Evolutionary conservation across 2,113 vertebrate genomes (phyloP).

Genomic region (Donacobius atricapilla): DNA sequence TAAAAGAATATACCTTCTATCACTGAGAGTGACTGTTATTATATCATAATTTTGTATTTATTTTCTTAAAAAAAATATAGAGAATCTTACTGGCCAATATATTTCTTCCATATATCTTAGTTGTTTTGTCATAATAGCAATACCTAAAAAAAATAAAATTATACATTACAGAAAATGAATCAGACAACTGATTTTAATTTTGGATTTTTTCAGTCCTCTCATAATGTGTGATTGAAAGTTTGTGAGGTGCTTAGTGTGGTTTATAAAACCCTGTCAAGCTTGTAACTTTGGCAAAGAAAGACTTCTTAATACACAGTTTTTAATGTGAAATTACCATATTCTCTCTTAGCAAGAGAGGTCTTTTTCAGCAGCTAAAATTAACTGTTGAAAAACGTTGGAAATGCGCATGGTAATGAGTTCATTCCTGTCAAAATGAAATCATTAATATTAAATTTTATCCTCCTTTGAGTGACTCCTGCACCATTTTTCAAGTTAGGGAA

Average conservation of each 20-base stretch:
- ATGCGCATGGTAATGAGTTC: conserved; percentile 63
- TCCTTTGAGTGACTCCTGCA: conserved; percentile 51
- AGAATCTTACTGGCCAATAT: not conserved
- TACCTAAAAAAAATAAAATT: not conserved
- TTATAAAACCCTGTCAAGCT: conserved; percentile 65
- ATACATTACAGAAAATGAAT: not conserved
- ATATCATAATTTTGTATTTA: not conserved
- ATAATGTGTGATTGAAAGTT: conserved; percentile 59
- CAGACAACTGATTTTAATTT: conserved; percentile 44
- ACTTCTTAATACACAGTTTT: conserved; percentile 63
- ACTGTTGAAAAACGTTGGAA: conserved; percentile 68
- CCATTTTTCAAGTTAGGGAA: conserved; percentile 48
- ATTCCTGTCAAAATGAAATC: conserved; percentile 63
- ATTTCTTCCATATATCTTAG: conserved; percentile 7
- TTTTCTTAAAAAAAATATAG: not conserved
- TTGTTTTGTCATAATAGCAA: not conserved
- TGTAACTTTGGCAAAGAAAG: conserved; percentile 65
- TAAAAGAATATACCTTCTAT: not conserved
- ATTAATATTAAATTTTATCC: conserved; percentile 66
- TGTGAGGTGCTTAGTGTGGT: conserved; percentile 50
- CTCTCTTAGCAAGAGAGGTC: conserved; percentile 55
- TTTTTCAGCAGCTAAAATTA: conserved; percentile 70
- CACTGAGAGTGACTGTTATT: not conserved
- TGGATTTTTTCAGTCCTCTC: conserved; percentile 48
- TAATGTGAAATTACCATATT: conserved; percentile 67